Base-by-base conservation (phyloP, 2,888 invertebrate species). In the Amiota communis region DNA sequence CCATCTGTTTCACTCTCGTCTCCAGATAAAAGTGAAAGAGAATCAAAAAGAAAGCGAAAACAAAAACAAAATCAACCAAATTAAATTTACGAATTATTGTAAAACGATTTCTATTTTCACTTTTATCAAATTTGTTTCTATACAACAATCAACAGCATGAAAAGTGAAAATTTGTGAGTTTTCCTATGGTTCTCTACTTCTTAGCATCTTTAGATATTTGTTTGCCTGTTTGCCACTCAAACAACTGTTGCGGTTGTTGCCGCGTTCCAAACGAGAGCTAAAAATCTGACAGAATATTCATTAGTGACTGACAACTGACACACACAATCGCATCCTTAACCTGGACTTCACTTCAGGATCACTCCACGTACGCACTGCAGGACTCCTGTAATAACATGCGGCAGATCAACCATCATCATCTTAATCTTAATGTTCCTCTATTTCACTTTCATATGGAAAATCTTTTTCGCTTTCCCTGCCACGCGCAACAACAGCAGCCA, bases 221-320 rank as follows among this genome's bases (percentile, higher is more conserved):
- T 36, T 36, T 57, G 53, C 51, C 73, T 49, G 51, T 36, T 64
- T 48, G 69, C 77, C 77, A 82, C 78, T 85, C 78, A 77, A 70
- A 71, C 80, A 80, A 80, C 80, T 80, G 80, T 77, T 79, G 80
- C 76, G 51, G n/a, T 49, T 36, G 13, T 36, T 46, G 46, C 12
- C 36, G 17, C 15, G 53, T 53, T 53, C 8, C 49, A 8, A 49
- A 59, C 17, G 20, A 20, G 15, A 57, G 10, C 57, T 48, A 47
- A 59, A 84, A 83, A 84, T 82, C 84, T 85, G 84, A 81, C 85
- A 83, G 81, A 79, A 83, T 80, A 79, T 78, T 84, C 84, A 82
- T 83, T 83, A 80, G 80, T 84, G 85, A 84, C 85, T 82, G 84
- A 84, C 84, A 84, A 84, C 81, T 81, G 85, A 76, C 84, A 79